A percentile compares a stretch with the other conserved stretches of the same genome.
These are phyloP conservation scores for Linyphia triangularis DNA, from an alignment of 2,888 invertebrate genomes.

Conservation along the genomic window DNA sequence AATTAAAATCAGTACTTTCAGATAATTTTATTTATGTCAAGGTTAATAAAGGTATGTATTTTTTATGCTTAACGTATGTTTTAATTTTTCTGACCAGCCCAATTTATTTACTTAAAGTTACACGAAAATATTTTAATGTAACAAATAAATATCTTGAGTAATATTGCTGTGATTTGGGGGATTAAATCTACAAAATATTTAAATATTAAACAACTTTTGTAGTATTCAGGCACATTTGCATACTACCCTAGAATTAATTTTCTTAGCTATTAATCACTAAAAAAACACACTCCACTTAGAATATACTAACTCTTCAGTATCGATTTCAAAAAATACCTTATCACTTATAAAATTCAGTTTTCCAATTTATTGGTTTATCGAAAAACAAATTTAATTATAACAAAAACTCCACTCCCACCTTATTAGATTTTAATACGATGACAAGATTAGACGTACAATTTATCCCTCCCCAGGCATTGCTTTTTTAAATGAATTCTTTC, in stretches of 20 bases:
- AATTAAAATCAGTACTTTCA: no score
- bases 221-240: background rate
- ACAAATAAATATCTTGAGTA: background rate
- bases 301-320: constrained; percentile 31
- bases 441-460: constrained; percentile 31
- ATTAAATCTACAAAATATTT: background rate
- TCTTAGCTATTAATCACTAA: constrained; percentile 38
- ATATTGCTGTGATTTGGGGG: background rate
- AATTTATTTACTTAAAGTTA: no score
- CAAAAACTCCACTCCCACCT: constrained; percentile 45
- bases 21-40: no score
- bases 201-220: background rate
- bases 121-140: background rate
- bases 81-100: no score
- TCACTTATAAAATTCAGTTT: constrained; percentile 50
- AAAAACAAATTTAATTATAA: constrained; percentile 75
- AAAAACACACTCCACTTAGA: constrained; percentile 34
- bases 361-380: constrained; percentile 71
- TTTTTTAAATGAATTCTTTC: background rate
- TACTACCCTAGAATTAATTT: background rate
- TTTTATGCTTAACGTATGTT: no score
- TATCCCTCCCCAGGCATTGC: background rate
- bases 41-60: no score
- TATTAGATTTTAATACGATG: constrained; percentile 33
- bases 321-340: constrained; percentile 40